Evolutionary conservation across 2,888 invertebrate genomes (phyloP).

Genomic region (Drosophila merina): DNA sequence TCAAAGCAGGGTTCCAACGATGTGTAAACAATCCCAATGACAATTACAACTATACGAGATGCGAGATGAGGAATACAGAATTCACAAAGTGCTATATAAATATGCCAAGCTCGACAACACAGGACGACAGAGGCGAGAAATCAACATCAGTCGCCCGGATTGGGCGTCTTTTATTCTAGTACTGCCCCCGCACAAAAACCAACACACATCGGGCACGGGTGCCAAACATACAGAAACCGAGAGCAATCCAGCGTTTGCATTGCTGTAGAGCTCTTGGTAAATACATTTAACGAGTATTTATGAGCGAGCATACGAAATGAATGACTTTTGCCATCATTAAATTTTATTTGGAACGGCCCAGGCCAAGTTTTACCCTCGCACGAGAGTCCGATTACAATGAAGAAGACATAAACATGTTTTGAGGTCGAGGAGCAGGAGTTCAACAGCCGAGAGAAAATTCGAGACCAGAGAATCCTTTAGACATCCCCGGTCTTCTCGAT

Average conservation of each 20-base stretch:
- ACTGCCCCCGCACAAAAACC: slow-evolving; percentile 4
- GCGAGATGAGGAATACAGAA: slow-evolving; percentile 4
- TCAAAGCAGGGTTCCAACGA: slow-evolving; percentile 1
- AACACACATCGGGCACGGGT: slow-evolving; percentile 1
- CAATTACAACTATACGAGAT: slow-evolving; percentile 32
- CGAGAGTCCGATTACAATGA: slow-evolving; percentile 46
- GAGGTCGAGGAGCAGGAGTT: slow-evolving; percentile 60
- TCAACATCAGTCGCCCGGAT: slow-evolving; percentile 25
- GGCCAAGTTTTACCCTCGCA: slow-evolving; percentile 26
- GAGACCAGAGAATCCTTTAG: slow-evolving; percentile 28
- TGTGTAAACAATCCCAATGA: slow-evolving; percentile 27
- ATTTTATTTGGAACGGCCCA: slow-evolving; percentile 58
- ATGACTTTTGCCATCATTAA: slow-evolving; percentile 74
- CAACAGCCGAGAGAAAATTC: slow-evolving; percentile 38
- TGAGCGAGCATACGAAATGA: slow-evolving; percentile 67
- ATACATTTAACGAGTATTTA: slow-evolving; percentile 74
- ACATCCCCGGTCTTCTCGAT: slow-evolving; percentile 23
- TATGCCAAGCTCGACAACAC: slow-evolving; percentile 37
- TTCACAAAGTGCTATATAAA: slow-evolving; percentile 41
- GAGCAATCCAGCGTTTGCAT: slow-evolving; percentile 42
- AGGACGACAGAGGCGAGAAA: slow-evolving; percentile 42
- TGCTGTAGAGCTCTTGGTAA: slow-evolving; percentile 61
- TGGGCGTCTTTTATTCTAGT: slow-evolving; percentile 12
- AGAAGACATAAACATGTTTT: slow-evolving; percentile 58
- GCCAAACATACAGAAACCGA: slow-evolving; percentile 19